Percentiles rank a stretch among this genome's conserved stretches.
These are phyloP conservation scores for Pontoporia blainvillei DNA, from an alignment of 2,113 vertebrate genomes.

Conservation along the genomic window DNA sequence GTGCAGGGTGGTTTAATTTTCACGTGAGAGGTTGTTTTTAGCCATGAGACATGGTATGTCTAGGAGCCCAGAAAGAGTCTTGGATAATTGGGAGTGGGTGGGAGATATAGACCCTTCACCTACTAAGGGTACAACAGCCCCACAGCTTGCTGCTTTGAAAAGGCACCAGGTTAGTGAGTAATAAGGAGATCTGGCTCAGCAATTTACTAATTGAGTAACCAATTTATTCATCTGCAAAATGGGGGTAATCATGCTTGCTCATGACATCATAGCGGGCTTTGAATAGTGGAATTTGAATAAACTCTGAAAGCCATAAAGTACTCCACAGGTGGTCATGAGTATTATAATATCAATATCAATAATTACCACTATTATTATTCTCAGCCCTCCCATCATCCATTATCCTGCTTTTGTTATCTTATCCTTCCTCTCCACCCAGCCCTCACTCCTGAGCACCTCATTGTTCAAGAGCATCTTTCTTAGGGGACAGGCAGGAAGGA, in stretches of 20 bases:
- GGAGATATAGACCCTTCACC: neutral
- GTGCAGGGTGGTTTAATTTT: neutral
- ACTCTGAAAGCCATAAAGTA: neutral
- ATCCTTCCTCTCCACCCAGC: neutral
- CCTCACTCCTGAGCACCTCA: neutral
- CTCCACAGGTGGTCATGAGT: neutral
- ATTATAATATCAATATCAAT: neutral
- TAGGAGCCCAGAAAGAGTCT: neutral
- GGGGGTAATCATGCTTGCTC: neutral
- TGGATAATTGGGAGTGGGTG: neutral
- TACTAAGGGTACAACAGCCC: neutral
- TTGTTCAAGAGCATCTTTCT: neutral
- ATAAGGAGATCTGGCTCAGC: neutral
- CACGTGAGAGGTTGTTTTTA: neutral
- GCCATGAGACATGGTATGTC: neutral
- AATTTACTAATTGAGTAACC: neutral
- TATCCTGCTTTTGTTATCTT: neutral
- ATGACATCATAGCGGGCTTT: neutral
- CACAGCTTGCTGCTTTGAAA: neutral
- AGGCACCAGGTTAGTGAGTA: neutral
- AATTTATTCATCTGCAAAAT: neutral
- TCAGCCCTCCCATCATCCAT: too few species aligned
- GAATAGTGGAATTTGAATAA: neutral
- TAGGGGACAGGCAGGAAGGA: neutral
- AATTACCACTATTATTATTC: neutral